Conservation (phyloP, 1,140 invertebrate genomes). For the Drosophila pseudoananassae region DNA sequence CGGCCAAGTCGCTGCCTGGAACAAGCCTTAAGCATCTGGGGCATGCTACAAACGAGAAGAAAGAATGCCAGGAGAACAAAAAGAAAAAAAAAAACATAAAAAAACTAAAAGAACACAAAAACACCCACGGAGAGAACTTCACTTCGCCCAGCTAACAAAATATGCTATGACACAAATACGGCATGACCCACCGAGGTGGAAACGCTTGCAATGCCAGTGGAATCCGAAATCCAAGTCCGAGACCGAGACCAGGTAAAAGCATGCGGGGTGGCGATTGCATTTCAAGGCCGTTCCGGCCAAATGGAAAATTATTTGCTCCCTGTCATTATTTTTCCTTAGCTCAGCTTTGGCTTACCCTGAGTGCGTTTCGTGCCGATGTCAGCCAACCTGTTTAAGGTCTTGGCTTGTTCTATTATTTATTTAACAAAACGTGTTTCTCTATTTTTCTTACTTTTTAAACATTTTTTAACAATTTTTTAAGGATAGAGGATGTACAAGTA, state of each 20-base stretch:
- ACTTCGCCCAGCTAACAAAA: slow-evolving; percentile 41
- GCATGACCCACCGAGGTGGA: slow-evolving; percentile 46
- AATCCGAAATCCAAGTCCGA: slow-evolving; percentile 33
- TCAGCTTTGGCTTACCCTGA: slow-evolving; percentile 30
- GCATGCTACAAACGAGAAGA: slow-evolving; percentile 51
- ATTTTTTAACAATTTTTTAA: slow-evolving; percentile 3
- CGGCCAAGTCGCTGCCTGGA: slow-evolving; percentile 42
- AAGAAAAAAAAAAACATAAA: slow-evolving; percentile 24
- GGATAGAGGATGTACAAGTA: background rate
- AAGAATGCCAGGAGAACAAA: slow-evolving; percentile 39
- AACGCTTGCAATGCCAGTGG: slow-evolving; percentile 29
- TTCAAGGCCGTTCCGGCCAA: slow-evolving; percentile 62
- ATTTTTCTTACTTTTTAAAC: background rate
- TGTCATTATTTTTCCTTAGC: slow-evolving; percentile 58
- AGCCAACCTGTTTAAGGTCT: slow-evolving; percentile 22
- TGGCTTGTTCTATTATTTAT: slow-evolving; percentile 27
- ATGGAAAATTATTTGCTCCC: slow-evolving; percentile 71
- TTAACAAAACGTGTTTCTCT: slow-evolving; percentile 18
- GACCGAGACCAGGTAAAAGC: slow-evolving; percentile 48
- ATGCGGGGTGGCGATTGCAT: slow-evolving; percentile 21
- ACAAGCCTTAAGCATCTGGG: slow-evolving; percentile 61
- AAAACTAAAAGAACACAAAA: background rate
- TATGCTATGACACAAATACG: slow-evolving; percentile 74
- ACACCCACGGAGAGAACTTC: slow-evolving; percentile 18
- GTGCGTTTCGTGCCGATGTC: slow-evolving; percentile 37